phyloP scores from a whole-genome alignment of 2,888 invertebrate genomes.

The Athalia cordata region DNA sequence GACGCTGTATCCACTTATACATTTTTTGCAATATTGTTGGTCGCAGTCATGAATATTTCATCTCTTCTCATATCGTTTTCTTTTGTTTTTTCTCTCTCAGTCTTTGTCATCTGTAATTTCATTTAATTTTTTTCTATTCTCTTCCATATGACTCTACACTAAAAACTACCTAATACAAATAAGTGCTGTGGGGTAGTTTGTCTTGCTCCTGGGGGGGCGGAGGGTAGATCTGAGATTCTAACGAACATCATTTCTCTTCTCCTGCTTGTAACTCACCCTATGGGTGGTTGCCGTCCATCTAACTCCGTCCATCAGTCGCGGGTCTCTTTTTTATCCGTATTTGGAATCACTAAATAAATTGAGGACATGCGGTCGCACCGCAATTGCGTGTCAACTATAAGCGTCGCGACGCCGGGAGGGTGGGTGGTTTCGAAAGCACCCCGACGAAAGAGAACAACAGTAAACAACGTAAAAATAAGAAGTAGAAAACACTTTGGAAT shows the following conservation, averaged over 20 bases:
- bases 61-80: not conserved
- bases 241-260: conserved; percentile 19
- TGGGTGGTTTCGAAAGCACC: conserved; percentile 9
- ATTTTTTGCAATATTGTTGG: conserved; percentile 14
- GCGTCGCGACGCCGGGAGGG: conserved; percentile 15
- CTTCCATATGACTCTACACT: no score
- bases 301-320: not conserved
- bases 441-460: conserved; percentile 3
- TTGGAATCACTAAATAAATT: conserved; percentile 9
- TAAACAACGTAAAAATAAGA: not conserved
- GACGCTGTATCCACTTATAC: conserved; percentile 1
- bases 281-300: not conserved
- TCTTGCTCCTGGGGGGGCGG: conserved; percentile 2
- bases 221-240: conserved; percentile 18
- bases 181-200: not conserved
- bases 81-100: not conserved
- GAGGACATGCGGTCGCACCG: not conserved
- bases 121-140: not conserved
- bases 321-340: not conserved
- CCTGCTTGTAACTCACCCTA: no score
- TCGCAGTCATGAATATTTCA: conserved; percentile 13
- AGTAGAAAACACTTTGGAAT: not conserved
- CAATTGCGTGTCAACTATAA: conserved; percentile 19
- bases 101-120: not conserved
- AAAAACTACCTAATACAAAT: no score